Evolutionary conservation across 2,797 vertebrate species (phyloP).

Genomic region (Acipenser transmontanus): DNA sequence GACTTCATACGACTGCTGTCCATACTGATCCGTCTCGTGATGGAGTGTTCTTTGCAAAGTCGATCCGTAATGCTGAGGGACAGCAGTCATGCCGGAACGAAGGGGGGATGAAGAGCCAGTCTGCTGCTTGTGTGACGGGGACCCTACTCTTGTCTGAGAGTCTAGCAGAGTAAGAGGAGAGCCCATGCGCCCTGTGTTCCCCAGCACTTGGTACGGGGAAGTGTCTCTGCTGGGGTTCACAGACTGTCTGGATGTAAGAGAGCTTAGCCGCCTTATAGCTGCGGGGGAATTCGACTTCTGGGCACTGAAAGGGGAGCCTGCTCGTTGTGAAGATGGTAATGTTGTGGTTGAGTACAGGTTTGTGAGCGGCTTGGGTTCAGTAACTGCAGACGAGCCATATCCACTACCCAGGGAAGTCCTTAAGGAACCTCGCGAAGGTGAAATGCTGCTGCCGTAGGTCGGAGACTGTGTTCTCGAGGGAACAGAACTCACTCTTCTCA

Average conservation of each 20-base stretch:
- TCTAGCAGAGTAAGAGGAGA: slow-evolving; percentile 75
- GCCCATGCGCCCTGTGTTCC: slow-evolving; percentile 58
- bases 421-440: slow-evolving; percentile 82
- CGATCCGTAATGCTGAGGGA: slow-evolving; percentile 85
- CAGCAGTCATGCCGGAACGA: slow-evolving; percentile 81
- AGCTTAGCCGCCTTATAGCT: slow-evolving; percentile 71
- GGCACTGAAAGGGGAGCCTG: slow-evolving; percentile 66
- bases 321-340: slow-evolving; percentile 69
- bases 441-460: slow-evolving; percentile 74
- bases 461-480: slow-evolving; percentile 89
- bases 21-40: slow-evolving; percentile 76
- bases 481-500: slow-evolving; percentile 88
- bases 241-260: slow-evolving; percentile 60
- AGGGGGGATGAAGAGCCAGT: slow-evolving; percentile 64
- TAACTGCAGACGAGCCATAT: slow-evolving; percentile 76
- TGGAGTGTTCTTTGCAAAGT: slow-evolving; percentile 69
- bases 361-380: slow-evolving; percentile 71
- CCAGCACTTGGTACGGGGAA: slow-evolving; percentile 66
- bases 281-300: slow-evolving; percentile 76
- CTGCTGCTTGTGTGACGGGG: slow-evolving; percentile 52
- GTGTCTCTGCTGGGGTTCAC: slow-evolving; percentile 54
- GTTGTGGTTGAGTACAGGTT: slow-evolving; percentile 76
- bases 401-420: slow-evolving; percentile 73
- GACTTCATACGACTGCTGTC: slow-evolving; percentile 80
- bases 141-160: slow-evolving; percentile 48